Base-by-base conservation (phyloP, 2,113 vertebrate genomes). In the Istiophorus platypterus region DNA sequence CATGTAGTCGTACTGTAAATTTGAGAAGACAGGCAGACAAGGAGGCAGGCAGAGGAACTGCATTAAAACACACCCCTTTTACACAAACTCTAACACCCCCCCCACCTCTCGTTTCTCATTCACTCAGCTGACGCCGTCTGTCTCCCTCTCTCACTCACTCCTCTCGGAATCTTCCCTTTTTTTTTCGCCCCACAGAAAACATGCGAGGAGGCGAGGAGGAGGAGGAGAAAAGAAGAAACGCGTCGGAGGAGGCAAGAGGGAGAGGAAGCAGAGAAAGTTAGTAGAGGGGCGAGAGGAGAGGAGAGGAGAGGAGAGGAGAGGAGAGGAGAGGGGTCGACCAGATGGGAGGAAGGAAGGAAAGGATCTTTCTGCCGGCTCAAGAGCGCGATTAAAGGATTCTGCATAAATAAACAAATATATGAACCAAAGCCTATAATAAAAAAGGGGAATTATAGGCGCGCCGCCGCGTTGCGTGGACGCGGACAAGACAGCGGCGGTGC, bases 221-320 rank as follows among this genome's bases (percentile, higher is more conserved):
- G 88, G 85, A 86, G 88, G 77, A 80, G 78, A 73, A 72, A 78
- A 69, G 67, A 71, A 79, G 75, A 75, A 78, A 79, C 78, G 75
- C 85, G 78, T 84, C 73, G 77, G 72, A 85, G 75, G 82, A 79
- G 73, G 85, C 69, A 72, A 62, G 86, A 82, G 77, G 80, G 84
- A 65, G 81, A 85, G 89, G 75, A 82, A 90, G 87, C 77, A 26
- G 85, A 82, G 89, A 93, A 92, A 92, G 92, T 93, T 91, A 80
- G 70, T 56, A 77, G 85, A 72, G 82, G 80, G 82, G 76, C 49
- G 77, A 73, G 61, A 41, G 73, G 58, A 47, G 82, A 78, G 82
- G 76, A 42, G 77, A 73, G 61, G 31, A 69, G 58, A 47, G 49
- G 72, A 77, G 52, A 70, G 64, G 45, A 62, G 73, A 70, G 64